Evolutionary conservation across 1,140 invertebrate species (phyloP).

Genomic region (Eumaeus atala): DNA sequence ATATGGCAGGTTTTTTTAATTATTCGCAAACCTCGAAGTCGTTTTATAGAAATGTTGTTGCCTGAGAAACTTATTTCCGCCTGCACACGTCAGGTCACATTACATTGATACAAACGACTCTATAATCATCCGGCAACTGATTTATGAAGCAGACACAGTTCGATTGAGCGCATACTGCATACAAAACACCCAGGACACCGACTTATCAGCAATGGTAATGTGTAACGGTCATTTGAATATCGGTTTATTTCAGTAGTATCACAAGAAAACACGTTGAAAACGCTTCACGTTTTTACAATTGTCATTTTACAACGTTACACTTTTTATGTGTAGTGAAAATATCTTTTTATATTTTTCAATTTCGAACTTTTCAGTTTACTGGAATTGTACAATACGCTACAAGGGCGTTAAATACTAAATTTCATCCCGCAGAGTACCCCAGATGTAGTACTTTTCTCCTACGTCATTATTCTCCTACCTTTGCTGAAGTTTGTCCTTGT

Average conservation of each 20-base stretch:
- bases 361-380: neutral
- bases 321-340: neutral
- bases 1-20: too few relatives aligned
- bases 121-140: slow-evolving; percentile 26
- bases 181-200: slow-evolving; percentile 17
- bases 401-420: too few relatives aligned
- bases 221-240: neutral
- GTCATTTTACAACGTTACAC: neutral
- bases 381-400: too few relatives aligned
- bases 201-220: neutral
- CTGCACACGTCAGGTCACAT: slow-evolving; percentile 2
- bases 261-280: neutral
- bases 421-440: too few relatives aligned
- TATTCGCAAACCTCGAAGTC: too few relatives aligned
- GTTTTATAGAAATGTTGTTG: too few relatives aligned
- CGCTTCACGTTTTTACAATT: neutral
- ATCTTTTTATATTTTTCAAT: too few relatives aligned
- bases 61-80: neutral
- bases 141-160: slow-evolving; percentile 27
- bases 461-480: too few relatives aligned
- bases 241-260: neutral
- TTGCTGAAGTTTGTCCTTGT: too few relatives aligned
- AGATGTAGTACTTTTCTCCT: too few relatives aligned
- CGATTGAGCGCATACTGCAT: slow-evolving; percentile 26
- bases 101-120: slow-evolving; percentile 26